A percentile compares a stretch with the other conserved stretches of the same genome.
phyloP scores from a whole-genome alignment of 2,888 invertebrate species.

The Drosophila incognita region DNA sequence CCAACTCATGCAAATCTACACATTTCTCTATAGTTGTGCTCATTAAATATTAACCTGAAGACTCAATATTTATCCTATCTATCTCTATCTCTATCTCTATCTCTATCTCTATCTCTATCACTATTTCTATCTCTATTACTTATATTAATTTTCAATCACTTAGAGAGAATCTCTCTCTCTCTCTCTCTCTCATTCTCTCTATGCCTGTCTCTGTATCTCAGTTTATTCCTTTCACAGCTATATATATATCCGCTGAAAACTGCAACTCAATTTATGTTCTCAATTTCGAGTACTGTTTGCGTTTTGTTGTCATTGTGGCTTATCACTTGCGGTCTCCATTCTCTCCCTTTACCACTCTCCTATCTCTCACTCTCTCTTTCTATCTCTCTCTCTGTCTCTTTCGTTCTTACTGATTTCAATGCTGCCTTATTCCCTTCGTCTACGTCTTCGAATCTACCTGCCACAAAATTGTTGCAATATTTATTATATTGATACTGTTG shows the following conservation, averaged over 20 bases:
- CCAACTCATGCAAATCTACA: too few species aligned
- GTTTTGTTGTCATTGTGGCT: constrained; percentile 6
- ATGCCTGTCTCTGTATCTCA: neutral
- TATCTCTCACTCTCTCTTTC: neutral
- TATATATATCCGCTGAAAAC: neutral
- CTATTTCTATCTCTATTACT: neutral
- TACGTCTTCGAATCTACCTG: constrained; percentile 10
- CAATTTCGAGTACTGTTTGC: constrained; percentile 13
- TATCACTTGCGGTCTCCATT: neutral
- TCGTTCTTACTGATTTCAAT: neutral
- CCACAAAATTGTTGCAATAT: constrained; percentile 30
- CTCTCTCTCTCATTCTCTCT: neutral
- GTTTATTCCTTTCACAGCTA: neutral
- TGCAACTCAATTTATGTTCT: constrained; percentile 5
- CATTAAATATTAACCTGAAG: neutral
- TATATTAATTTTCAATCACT: neutral
- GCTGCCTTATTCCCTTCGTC: constrained; percentile 3
- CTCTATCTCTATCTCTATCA: neutral
- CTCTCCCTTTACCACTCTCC: neutral
- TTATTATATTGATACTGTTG: constrained; percentile 20
- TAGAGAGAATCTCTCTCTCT: neutral
- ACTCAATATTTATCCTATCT: neutral
- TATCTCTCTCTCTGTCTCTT: neutral
- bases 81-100: too few species aligned
- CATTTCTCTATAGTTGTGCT: neutral